Evolutionary conservation across 2,113 vertebrate species (phyloP).

Genomic region (Arvicanthis niloticus): DNA sequence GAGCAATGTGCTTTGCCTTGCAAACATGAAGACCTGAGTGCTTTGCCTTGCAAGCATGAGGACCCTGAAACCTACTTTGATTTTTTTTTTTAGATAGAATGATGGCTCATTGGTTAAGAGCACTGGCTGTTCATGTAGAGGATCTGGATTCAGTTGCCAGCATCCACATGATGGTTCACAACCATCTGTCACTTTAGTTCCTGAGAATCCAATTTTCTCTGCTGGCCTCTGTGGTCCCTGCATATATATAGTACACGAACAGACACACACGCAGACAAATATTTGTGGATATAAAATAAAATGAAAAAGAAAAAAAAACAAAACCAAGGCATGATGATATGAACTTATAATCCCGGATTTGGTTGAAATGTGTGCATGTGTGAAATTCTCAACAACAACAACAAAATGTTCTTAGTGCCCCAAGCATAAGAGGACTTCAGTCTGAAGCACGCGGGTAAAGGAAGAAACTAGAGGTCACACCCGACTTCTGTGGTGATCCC

Average conservation of each 20-base stretch:
- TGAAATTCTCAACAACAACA: neutral
- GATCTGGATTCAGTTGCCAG: neutral
- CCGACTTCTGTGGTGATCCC: neutral
- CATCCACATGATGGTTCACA: neutral
- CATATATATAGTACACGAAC: neutral
- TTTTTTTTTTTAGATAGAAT: neutral
- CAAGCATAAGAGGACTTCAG: neutral
- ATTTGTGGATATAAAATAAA: neutral
- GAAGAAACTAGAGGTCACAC: neutral
- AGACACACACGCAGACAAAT: neutral
- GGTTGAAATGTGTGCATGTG: neutral
- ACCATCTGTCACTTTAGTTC: neutral
- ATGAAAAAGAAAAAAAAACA: neutral
- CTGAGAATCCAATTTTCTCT: neutral
- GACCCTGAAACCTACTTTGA: neutral
- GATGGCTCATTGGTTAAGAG: neutral
- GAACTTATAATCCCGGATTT: neutral
- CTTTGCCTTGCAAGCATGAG: too few relatives aligned
- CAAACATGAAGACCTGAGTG: neutral
- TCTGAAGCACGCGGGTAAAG: too few relatives aligned
- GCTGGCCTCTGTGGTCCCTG: neutral
- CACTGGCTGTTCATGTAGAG: neutral
- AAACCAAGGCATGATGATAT: neutral
- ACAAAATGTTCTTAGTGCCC: neutral
- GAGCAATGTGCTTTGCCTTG: neutral